phyloP scores from a whole-genome alignment of 1,140 invertebrate genomes.

The Brachionus sp. region DNA sequence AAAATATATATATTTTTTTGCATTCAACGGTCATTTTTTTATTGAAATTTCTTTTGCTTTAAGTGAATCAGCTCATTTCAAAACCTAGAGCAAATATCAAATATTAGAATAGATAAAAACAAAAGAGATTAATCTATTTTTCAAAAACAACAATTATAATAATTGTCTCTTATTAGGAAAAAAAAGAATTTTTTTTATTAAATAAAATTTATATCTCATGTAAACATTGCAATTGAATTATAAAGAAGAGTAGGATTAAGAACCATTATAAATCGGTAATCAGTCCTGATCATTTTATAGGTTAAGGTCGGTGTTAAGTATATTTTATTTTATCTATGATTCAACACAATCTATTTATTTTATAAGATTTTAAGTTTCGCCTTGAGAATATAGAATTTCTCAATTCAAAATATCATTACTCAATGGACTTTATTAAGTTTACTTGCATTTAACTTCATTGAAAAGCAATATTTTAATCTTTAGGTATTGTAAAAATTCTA shows the following conservation, averaged over 20 bases:
- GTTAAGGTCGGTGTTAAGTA: not conserved
- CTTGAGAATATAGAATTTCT: not conserved
- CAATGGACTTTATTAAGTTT: not conserved
- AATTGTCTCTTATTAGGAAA: conserved; percentile 27
- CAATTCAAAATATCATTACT: not conserved
- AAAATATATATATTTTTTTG: not conserved
- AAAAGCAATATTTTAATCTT: not conserved
- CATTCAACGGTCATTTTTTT: not conserved
- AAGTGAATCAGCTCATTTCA: not conserved
- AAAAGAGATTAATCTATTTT: conserved; percentile 34
- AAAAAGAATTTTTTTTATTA: not conserved
- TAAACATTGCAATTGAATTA: conserved; percentile 28
- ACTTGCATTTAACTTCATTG: not conserved
- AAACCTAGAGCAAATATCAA: conserved; percentile 24
- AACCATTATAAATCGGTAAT: not conserved
- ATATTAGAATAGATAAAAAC: conserved; percentile 27
- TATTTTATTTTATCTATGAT: not conserved
- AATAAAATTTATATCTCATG: conserved; percentile 12
- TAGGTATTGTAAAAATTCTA: not conserved
- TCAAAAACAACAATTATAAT: conserved; percentile 11
- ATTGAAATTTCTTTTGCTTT: not conserved
- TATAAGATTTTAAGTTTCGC: not conserved
- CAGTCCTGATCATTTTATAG: not conserved
- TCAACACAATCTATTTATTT: not conserved
- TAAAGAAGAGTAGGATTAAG: not conserved